Conservation (phyloP, 2,888 invertebrate genomes). For the Melanostoma scalare region DNA sequence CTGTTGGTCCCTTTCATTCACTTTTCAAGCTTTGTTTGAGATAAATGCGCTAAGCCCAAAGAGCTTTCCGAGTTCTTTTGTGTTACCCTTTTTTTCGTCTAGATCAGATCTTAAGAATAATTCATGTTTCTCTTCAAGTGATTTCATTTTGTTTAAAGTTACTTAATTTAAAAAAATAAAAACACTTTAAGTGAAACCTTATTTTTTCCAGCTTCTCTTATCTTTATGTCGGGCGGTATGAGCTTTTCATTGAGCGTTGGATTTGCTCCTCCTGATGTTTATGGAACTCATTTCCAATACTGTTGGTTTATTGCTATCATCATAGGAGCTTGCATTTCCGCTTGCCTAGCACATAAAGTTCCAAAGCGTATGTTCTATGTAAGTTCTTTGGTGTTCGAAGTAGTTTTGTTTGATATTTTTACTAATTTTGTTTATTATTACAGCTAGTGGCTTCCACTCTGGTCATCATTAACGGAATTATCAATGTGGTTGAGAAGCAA, state of each 20-base stretch:
- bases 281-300: constrained; percentile 14
- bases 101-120: no score
- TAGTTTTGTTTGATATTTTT: not conserved
- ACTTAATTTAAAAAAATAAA: no score
- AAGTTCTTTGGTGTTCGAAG: not conserved
- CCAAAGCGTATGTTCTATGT: not conserved
- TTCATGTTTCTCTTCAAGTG: no score
- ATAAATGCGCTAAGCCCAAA: no score
- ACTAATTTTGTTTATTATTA: not conserved
- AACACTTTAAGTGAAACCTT: no score
- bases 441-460: not conserved
- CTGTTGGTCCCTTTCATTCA: no score
- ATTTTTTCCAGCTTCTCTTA: not conserved
- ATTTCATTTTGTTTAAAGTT: no score
- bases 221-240: constrained; percentile 6
- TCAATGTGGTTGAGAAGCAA: constrained; percentile 71
- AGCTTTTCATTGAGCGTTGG: not conserved
- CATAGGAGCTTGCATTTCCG: constrained; percentile 10
- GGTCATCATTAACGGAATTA: constrained; percentile 75
- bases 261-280: not conserved
- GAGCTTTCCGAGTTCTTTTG: no score
- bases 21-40: no score
- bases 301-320: constrained; percentile 26
- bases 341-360: not conserved
- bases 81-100: no score